phyloP scores from a whole-genome alignment of 1,140 invertebrate species.

The Aphidius ervi region DNA sequence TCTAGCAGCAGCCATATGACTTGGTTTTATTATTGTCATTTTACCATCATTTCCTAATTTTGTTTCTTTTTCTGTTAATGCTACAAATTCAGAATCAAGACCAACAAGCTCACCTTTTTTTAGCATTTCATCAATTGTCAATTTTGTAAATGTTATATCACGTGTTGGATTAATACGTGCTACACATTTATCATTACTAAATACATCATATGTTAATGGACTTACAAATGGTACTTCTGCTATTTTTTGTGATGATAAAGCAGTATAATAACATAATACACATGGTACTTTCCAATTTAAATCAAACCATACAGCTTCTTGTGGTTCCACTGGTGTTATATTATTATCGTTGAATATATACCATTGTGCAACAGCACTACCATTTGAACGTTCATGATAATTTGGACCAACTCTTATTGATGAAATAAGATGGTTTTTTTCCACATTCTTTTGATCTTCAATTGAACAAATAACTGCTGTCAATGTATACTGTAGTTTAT shows the following conservation, averaged over 20 bases:
- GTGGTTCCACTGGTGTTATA: constrained; percentile 75
- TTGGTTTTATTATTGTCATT: constrained; percentile 82
- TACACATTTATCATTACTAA: constrained; percentile 64
- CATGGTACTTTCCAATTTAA: constrained; percentile 92
- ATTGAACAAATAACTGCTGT: constrained; percentile 80
- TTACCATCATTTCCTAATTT: constrained; percentile 87
- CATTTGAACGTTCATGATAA: constrained; percentile 62
- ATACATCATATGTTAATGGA: constrained; percentile 62
- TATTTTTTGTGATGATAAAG: constrained; percentile 34
- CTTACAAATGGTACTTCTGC: constrained; percentile 39
- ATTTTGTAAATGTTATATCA: constrained; percentile 71
- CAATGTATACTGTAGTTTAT: constrained; percentile 62
- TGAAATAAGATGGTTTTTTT: constrained; percentile 73
- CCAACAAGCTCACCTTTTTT: constrained; percentile 74
- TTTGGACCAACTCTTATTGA: constrained; percentile 71
- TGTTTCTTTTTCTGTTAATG: constrained; percentile 87
- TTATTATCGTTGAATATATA: constrained; percentile 94
- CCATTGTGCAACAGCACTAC: constrained; percentile 65
- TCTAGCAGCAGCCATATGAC: constrained; percentile 81
- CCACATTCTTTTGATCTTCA: constrained; percentile 63
- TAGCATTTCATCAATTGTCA: constrained; percentile 70
- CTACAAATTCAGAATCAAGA: constrained; percentile 92
- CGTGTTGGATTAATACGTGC: constrained; percentile 53
- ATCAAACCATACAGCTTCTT: constrained; percentile 86
- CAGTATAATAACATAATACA: constrained; percentile 78